Percentiles rank a stretch among this genome's conserved stretches.
These are phyloP conservation scores for Desmophyllum pertusum DNA, from an alignment of 92 coral and sea anemone species.

Conservation along the genomic window DNA sequence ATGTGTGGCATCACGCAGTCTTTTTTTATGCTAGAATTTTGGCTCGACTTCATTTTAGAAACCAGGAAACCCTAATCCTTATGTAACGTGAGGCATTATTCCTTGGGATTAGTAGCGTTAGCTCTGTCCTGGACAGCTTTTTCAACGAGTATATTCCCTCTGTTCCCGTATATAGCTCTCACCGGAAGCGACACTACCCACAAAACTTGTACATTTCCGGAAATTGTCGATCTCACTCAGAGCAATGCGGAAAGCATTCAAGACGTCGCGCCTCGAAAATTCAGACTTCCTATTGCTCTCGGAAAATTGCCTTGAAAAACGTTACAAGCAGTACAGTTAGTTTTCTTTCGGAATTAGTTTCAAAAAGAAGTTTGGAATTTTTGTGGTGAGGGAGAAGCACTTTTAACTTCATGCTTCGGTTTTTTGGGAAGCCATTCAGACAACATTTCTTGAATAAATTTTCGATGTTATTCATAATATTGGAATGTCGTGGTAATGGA, in stretches of 20 bases:
- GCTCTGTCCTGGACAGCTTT: slow-evolving; percentile 2
- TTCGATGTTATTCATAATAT: slow-evolving; percentile 22
- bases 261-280: slow-evolving; percentile 4
- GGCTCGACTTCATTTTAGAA: background rate
- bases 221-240: slow-evolving; percentile 19
- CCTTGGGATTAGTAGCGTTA: too few species aligned
- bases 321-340: background rate
- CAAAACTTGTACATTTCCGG: slow-evolving; percentile 26
- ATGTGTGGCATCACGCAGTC: slow-evolving; percentile 18
- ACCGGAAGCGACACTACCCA: slow-evolving; percentile 18
- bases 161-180: background rate
- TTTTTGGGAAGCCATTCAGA: background rate
- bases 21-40: background rate
- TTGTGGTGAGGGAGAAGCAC: background rate
- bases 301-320: background rate
- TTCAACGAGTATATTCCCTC: background rate
- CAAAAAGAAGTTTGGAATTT: background rate
- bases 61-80: background rate
- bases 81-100: background rate
- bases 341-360: too few species aligned
- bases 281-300: background rate
- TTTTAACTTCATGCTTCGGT: background rate
- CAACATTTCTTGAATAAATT: slow-evolving; percentile 16
- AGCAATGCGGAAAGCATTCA: slow-evolving; percentile 24
- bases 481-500: slow-evolving; percentile 39